A percentile compares a stretch with the other conserved stretches of the same genome.
Evolutionary conservation across 2,888 invertebrate species (phyloP).

Genomic region (Eumerus sabulonum): DNA sequence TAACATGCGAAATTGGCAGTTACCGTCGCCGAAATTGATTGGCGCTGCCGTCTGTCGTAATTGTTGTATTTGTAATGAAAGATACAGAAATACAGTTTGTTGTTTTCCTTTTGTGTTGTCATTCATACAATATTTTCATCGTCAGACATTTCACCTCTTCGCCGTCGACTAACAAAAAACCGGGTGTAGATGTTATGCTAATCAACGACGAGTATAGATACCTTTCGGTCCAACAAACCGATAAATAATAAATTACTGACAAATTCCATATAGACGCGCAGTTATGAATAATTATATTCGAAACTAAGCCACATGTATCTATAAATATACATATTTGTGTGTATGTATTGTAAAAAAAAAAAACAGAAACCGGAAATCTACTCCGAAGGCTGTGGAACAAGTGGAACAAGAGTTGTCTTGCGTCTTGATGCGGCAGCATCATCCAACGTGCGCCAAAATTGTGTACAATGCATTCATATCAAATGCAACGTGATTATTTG

Average conservation of each 20-base stretch:
- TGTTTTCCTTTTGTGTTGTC: neutral
- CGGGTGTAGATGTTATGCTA: slow-evolving; percentile 57
- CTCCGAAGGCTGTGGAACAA: slow-evolving; percentile 28
- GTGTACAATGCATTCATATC: slow-evolving; percentile 20
- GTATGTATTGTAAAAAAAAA: neutral
- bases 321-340: too few species aligned
- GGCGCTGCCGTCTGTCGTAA: too few species aligned
- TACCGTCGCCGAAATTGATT: too few species aligned
- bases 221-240: slow-evolving; percentile 44
- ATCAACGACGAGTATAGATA: slow-evolving; percentile 22
- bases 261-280: slow-evolving; percentile 18
- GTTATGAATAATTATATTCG: slow-evolving; percentile 48
- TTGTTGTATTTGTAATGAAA: too few species aligned
- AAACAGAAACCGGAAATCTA: slow-evolving; percentile 28
- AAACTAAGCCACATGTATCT: neutral
- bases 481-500: slow-evolving; percentile 50
- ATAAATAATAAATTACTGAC: slow-evolving; percentile 54
- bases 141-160: slow-evolving; percentile 24
- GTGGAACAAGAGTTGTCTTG: slow-evolving; percentile 26
- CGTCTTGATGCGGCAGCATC: too few species aligned
- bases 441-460: slow-evolving; percentile 60
- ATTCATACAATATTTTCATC: slow-evolving; percentile 6
- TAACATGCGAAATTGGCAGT: slow-evolving; percentile 26
- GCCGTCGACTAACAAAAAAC: slow-evolving; percentile 9
- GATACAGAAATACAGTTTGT: too few species aligned